These are phyloP conservation scores for Barnardius zonarius DNA, from an alignment of 2,113 vertebrate species.

Conservation along the genomic window DNA sequence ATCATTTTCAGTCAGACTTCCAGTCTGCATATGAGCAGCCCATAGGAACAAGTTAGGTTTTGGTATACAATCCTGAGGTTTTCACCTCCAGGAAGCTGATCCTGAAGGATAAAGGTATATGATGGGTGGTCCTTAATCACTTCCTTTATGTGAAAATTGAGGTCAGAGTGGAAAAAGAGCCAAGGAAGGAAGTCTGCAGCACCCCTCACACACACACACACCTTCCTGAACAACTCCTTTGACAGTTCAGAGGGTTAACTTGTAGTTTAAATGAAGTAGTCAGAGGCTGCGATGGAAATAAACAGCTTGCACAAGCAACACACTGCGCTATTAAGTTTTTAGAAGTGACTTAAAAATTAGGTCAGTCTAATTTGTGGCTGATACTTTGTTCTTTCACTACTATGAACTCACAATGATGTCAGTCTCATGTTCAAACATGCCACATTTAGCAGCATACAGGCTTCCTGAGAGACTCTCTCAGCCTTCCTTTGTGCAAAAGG, in stretches of 20 bases:
- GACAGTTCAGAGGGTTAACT: neutral
- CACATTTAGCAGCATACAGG: conserved; percentile 1
- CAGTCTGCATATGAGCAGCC: neutral
- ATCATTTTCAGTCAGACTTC: neutral
- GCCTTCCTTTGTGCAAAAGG: conserved; percentile 59
- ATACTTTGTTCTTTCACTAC: conserved; percentile 53
- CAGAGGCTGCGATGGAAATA: conserved; percentile 4
- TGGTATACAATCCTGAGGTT: neutral
- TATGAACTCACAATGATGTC: conserved; percentile 65
- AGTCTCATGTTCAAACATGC: conserved; percentile 66
- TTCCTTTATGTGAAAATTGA: conserved; percentile 43
- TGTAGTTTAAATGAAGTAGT: neutral
- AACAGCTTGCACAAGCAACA: conserved; percentile 53
- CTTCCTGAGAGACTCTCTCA: conserved; percentile 63
- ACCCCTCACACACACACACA: neutral
- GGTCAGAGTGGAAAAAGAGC: conserved; percentile 31
- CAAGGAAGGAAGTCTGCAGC: conserved; percentile 49
- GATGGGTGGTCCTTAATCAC: conserved; percentile 55
- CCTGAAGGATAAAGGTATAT: conserved; percentile 18
- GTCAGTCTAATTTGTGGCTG: conserved; percentile 65
- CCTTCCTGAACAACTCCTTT: conserved; percentile 3
- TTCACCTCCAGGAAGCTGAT: conserved; percentile 45
- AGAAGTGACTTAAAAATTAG: conserved; percentile 59
- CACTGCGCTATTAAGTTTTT: neutral
- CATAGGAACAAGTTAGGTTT: neutral